Evolutionary conservation across 2,113 vertebrate genomes (phyloP), one percentile per base, ranked within the genome.

Genomic region (Clarias magur): DNA sequence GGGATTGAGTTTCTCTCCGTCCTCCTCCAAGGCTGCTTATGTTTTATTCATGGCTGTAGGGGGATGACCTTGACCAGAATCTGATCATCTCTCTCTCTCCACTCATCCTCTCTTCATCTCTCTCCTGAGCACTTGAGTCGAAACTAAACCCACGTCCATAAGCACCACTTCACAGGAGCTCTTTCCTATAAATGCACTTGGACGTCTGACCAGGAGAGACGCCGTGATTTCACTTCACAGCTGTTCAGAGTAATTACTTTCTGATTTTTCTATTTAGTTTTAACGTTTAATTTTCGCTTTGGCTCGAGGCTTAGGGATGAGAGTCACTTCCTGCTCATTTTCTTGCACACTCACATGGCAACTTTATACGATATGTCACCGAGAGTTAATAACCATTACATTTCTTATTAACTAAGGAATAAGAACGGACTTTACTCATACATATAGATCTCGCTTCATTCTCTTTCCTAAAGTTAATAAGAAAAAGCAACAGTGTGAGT

Each of bases 11-110:
- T 91, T 90, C 91, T 85, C 75, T 73, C 78, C 27, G 88, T 84
- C 38, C 86, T 86, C 82, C 84, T 90, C 83, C 63, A 83, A 85
- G 85, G 84, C 56, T 87, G 86, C 80, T 89, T 57, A 92, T 93
- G 90, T 90, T 92, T 93, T 89, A 92, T 93, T 91, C 87, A 93
- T 91, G 88, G 42, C 48, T 67, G 79, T 27, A 25, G 84, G 57
- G 54, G 70, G 62, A 65, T 84, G 89, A 93, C 92, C 90, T 92
- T 90, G 88, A 88, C 67, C 81, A 82, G 88, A 68, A 79, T 83
- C 62, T 67, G 72, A 83, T 80, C 75, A 59, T 59, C 83, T 73
- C 23, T 79, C 17, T 19, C 73, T 15, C 9, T 42, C 25, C 9
- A 16, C 16, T 38, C 53, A 76, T 27, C 34, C 59, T 48, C 23